Evolutionary conservation across 2,797 vertebrate species (phyloP).

Genomic region (Acomys russatus): DNA sequence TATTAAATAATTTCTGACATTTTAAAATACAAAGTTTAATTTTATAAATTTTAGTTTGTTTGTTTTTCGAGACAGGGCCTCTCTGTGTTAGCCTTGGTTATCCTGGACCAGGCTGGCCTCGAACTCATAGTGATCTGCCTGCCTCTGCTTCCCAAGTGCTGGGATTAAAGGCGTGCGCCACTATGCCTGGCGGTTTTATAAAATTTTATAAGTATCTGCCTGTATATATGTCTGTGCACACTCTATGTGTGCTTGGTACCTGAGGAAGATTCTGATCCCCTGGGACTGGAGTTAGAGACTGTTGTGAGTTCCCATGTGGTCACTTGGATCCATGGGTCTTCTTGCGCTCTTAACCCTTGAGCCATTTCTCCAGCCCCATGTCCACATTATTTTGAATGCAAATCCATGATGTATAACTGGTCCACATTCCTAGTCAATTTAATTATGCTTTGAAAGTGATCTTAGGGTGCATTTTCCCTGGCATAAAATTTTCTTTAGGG

Average conservation of each 20-base stretch:
- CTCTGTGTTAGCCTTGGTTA: too few species aligned
- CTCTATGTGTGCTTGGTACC: neutral
- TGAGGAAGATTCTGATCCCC: neutral
- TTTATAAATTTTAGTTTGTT: neutral
- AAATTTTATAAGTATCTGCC: neutral
- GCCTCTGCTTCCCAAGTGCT: too few species aligned
- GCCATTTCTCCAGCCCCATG: neutral
- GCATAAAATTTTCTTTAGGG: slow-evolving; percentile 40
- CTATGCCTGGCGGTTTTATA: neutral
- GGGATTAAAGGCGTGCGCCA: too few species aligned
- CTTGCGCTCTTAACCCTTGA: neutral
- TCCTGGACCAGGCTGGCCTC: too few species aligned
- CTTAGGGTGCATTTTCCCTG: neutral
- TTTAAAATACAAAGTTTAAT: too few species aligned
- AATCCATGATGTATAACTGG: neutral
- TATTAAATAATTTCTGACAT: slow-evolving; percentile 1
- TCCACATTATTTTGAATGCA: neutral
- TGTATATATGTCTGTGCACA: too few species aligned
- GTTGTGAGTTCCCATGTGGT: neutral
- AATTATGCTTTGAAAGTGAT: slow-evolving; percentile 40
- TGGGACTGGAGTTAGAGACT: neutral
- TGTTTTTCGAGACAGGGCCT: too few species aligned
- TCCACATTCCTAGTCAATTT: neutral
- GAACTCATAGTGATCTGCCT: too few species aligned
- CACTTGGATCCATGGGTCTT: neutral